A percentile compares a stretch with the other conserved stretches of the same genome.
phyloP scores from a whole-genome alignment of 2,888 invertebrate genomes.

The Papilio demoleus region DNA sequence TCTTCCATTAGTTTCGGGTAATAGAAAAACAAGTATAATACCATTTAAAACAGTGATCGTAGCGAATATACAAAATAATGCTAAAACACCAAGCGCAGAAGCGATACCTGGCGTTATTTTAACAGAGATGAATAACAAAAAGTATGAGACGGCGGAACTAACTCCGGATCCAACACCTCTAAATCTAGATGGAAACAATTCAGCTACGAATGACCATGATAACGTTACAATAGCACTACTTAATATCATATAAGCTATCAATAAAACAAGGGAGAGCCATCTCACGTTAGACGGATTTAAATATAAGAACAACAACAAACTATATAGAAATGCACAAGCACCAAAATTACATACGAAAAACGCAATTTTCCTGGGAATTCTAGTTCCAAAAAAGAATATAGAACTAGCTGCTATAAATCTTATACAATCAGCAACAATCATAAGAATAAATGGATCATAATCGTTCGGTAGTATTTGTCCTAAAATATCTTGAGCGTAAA shows the following conservation, averaged over 20 bases:
- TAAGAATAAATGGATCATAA: constrained; percentile 55
- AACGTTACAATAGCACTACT: constrained; percentile 53
- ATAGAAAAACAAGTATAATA: constrained; percentile 51
- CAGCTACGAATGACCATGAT: constrained; percentile 61
- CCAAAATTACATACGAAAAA: constrained; percentile 51
- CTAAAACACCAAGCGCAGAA: constrained; percentile 50
- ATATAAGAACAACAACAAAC: constrained; percentile 52
- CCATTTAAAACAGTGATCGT: constrained; percentile 50
- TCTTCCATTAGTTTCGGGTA: constrained; percentile 79
- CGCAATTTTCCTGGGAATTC: constrained; percentile 52
- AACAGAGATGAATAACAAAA: constrained; percentile 57
- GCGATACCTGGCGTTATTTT: constrained; percentile 58
- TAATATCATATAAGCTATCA: constrained; percentile 53
- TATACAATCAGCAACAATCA: constrained; percentile 58
- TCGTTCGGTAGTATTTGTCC: constrained; percentile 55
- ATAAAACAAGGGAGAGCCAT: constrained; percentile 53
- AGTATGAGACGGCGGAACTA: constrained; percentile 54
- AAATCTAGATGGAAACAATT: constrained; percentile 59
- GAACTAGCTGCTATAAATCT: constrained; percentile 47
- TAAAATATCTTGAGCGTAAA: constrained; percentile 60
- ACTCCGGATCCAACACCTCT: constrained; percentile 63
- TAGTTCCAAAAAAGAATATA: constrained; percentile 51
- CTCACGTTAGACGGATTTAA: constrained; percentile 48
- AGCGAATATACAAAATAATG: constrained; percentile 56
- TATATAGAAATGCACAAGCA: constrained; percentile 48